Conservation (phyloP, 2,797 vertebrate genomes). For the Siniperca undulata region DNA sequence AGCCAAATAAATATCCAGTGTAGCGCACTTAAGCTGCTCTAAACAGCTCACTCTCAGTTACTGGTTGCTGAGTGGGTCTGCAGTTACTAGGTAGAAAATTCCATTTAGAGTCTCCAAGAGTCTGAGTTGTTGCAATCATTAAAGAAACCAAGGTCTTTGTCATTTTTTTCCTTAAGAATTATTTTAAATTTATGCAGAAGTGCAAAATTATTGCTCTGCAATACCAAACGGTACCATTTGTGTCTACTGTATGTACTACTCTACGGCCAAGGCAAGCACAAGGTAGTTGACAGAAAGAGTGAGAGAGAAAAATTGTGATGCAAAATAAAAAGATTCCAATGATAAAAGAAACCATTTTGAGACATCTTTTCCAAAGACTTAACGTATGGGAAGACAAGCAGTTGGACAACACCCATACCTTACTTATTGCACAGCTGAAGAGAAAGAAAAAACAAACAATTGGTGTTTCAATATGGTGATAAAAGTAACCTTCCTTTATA, state of each 20-base stretch:
- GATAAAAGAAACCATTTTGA: not conserved
- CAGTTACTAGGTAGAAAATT: not conserved
- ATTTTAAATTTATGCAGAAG: not conserved
- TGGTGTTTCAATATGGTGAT: not conserved
- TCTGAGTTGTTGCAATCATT: conserved; percentile 5
- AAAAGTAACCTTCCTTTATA: not conserved
- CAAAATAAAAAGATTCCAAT: not conserved
- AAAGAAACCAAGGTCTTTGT: not conserved
- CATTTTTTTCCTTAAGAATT: not conserved
- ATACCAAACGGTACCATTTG: not conserved
- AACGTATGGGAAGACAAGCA: not conserved
- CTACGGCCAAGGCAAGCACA: not conserved
- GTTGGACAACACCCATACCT: not conserved
- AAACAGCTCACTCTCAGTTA: not conserved
- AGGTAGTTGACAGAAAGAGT: not conserved
- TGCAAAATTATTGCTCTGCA: not conserved
- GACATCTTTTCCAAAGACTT: not conserved
- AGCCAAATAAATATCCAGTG: conserved; percentile 47
- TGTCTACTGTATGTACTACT: not conserved
- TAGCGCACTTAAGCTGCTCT: not conserved
- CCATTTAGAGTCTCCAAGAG: not conserved
- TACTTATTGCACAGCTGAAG: not conserved
- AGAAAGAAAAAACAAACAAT: not conserved
- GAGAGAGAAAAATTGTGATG: not conserved
- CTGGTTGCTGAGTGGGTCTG: not conserved